phyloP scores from a whole-genome alignment of 1,140 invertebrate genomes.

The Bombus pascuorum region DNA sequence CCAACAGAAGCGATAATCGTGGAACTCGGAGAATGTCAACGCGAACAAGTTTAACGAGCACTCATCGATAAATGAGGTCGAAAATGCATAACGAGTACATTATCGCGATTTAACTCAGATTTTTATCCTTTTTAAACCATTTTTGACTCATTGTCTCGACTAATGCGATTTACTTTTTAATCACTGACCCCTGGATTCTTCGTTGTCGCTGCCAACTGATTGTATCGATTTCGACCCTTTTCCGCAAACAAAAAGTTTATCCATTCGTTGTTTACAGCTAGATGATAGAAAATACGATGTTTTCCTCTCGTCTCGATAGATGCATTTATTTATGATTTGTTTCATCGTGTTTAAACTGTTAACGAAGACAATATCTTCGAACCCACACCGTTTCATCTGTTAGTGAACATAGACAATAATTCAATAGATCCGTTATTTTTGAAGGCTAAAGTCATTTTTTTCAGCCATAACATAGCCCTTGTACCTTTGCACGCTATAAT shows the following conservation, averaged over 20 bases:
- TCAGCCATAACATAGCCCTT: accelerated
- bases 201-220: not conserved
- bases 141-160: constrained; percentile 15
- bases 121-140: not conserved
- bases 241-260: not conserved
- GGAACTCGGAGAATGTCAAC: constrained; percentile 8
- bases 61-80: not conserved
- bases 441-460: not conserved
- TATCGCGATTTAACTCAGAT: constrained; percentile 20
- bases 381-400: no score
- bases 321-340: no score
- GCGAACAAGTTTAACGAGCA: constrained; percentile 9
- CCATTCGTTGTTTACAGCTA: not conserved
- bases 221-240: not conserved
- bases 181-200: not conserved
- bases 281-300: not conserved
- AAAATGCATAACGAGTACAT: constrained; percentile 12
- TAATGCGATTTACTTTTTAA: constrained; percentile 4
- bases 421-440: not conserved
- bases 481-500: not conserved
- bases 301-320: no score
- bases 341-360: no score
- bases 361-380: no score
- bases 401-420: not conserved
- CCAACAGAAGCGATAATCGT: not conserved